These are phyloP conservation scores for Trichomycterus rosablanca DNA, from an alignment of 2,113 vertebrate genomes.

Conservation along the genomic window DNA sequence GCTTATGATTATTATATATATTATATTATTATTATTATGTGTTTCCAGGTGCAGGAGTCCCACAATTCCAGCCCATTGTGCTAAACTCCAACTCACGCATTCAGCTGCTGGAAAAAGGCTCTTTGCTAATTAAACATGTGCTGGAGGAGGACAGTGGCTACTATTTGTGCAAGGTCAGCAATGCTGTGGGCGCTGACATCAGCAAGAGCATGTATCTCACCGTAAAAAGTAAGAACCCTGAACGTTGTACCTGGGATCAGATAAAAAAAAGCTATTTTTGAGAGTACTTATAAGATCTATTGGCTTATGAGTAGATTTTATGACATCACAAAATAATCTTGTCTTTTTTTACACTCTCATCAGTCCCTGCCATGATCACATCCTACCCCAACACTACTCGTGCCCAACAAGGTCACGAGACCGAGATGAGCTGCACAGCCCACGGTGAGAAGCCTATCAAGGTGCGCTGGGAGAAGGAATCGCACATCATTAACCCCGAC, in stretches of 20 bases:
- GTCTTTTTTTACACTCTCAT: background rate
- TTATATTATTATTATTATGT: no score
- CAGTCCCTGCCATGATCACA: conserved; percentile 98
- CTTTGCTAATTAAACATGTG: conserved; percentile 93
- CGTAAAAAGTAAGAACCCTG: conserved; percentile 92
- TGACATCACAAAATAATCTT: no score
- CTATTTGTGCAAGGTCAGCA: conserved; percentile 99
- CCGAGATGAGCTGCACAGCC: conserved; percentile 91
- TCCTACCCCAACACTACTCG: conserved; percentile 97
- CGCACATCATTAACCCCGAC: conserved; percentile 94
- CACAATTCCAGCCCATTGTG: conserved; percentile 93
- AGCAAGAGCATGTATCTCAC: conserved; percentile 99
- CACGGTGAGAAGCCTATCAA: conserved; percentile 98
- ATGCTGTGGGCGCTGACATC: conserved; percentile 98
- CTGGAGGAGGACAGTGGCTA: conserved; percentile 97
- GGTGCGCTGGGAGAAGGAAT: conserved; percentile 98
- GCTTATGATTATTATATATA: no score
- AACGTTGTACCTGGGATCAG: no score
- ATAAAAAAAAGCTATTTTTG: no score
- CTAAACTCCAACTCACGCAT: conserved; percentile 84
- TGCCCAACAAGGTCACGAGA: conserved; percentile 94
- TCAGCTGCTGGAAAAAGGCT: conserved; percentile 91
- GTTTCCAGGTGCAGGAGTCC: conserved; percentile 85
- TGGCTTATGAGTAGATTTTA: no score
- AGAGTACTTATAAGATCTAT: no score